Conservation (phyloP, 2,888 invertebrate genomes). For the Ischnus inquisitorius region DNA sequence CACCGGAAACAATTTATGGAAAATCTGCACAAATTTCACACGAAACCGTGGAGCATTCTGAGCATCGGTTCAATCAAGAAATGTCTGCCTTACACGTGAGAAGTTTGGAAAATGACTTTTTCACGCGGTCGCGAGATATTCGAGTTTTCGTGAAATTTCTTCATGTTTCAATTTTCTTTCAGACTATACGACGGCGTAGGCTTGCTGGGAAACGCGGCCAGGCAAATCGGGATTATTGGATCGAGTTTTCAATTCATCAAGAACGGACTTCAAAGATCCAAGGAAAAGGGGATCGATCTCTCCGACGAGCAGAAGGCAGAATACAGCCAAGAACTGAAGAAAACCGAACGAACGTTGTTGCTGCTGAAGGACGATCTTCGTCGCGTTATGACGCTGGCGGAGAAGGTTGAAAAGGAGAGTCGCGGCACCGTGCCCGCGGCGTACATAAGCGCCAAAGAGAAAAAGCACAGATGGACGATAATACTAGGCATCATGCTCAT, state of each 20-base stretch:
- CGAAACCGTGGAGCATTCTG: slow-evolving; percentile 86
- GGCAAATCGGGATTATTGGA: slow-evolving; percentile 88
- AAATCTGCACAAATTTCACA: slow-evolving; percentile 88
- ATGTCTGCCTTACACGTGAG: slow-evolving; percentile 75
- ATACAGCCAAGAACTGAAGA: slow-evolving; percentile 72
- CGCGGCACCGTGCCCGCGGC: slow-evolving; percentile 74
- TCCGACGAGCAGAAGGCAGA: slow-evolving; percentile 65
- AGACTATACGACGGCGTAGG: slow-evolving; percentile 87
- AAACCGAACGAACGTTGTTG: slow-evolving; percentile 70
- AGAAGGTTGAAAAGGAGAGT: slow-evolving; percentile 74
- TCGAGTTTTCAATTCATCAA: slow-evolving; percentile 87
- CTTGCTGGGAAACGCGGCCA: slow-evolving; percentile 87
- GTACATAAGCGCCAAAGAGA: slow-evolving; percentile 75
- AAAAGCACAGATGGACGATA: slow-evolving; percentile 74
- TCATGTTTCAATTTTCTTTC: slow-evolving; percentile 80
- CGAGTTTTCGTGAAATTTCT: no score
- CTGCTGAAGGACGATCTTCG: slow-evolving; percentile 74
- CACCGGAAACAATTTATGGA: slow-evolving; percentile 87
- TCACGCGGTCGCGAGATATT: no score
- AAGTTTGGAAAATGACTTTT: slow-evolving; percentile 4
- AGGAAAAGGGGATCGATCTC: slow-evolving; percentile 59
- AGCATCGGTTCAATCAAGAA: slow-evolving; percentile 75
- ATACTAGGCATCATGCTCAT: slow-evolving; percentile 74
- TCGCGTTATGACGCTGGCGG: slow-evolving; percentile 71
- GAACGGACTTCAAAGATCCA: slow-evolving; percentile 70